Evolutionary conservation across 2,797 vertebrate genomes (phyloP).

Genomic region (Synaphobranchus kaupii): DNA sequence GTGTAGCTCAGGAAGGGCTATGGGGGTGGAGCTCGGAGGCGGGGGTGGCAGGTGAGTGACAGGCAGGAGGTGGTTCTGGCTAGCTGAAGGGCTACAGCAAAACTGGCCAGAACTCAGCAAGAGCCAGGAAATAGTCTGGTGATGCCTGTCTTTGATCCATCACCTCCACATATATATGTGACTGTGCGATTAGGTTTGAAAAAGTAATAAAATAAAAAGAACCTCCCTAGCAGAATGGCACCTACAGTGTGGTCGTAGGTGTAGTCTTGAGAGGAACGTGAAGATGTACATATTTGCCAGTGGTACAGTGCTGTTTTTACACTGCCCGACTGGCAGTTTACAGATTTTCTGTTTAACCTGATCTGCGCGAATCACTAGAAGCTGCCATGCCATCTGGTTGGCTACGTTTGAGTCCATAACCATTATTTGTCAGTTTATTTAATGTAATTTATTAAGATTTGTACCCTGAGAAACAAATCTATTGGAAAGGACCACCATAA

Average conservation of each 20-base stretch:
- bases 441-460: constrained; percentile 75
- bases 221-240: neutral
- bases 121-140: neutral
- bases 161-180: neutral
- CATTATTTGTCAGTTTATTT: constrained; percentile 58
- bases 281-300: constrained; percentile 26
- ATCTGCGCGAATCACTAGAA: constrained; percentile 1
- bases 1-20: neutral
- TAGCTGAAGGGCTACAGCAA: constrained; percentile 25
- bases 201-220: neutral
- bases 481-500: constrained; percentile 71
- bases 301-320: constrained; percentile 31
- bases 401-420: constrained; percentile 41
- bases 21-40: neutral
- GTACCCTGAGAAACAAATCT: constrained; percentile 67
- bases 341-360: constrained; percentile 18
- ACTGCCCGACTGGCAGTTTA: constrained; percentile 24
- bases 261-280: constrained; percentile 17
- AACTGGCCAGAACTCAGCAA: neutral
- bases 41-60: neutral
- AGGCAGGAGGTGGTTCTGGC: constrained; percentile 14
- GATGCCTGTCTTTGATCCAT: constrained; percentile 1
- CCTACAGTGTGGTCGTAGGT: neutral
- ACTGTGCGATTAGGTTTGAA: neutral
- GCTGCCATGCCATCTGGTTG: constrained; percentile 50